These are phyloP conservation scores for Brachionus calyciflorus DNA, from an alignment of 1,140 invertebrate genomes.

Conservation along the genomic window DNA sequence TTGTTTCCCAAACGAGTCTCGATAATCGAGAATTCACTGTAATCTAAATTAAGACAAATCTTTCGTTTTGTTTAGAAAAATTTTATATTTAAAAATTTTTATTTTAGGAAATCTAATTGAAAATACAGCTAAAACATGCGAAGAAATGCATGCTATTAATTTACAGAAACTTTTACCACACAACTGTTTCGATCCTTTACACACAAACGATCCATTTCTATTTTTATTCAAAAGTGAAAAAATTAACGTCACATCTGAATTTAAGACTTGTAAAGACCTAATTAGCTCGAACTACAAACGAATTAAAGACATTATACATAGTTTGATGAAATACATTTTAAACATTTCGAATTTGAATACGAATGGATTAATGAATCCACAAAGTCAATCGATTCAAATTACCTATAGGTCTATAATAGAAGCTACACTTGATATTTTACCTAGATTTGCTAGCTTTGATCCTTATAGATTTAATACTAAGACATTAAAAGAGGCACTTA, in stretches of 20 bases:
- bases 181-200: conserved; percentile 36
- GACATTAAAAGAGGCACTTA: background rate
- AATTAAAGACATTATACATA: background rate
- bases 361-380: background rate
- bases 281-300: background rate
- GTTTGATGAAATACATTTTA: background rate
- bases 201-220: conserved; percentile 27
- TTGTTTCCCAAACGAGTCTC: too few species aligned
- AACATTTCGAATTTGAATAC: conserved; percentile 23
- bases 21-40: too few species aligned
- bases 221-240: conserved; percentile 38
- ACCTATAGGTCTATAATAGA: background rate
- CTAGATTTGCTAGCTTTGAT: conserved; percentile 7
- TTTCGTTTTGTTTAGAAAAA: too few species aligned
- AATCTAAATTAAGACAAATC: too few species aligned
- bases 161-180: conserved; percentile 32
- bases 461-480: conserved; percentile 23
- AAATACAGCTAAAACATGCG: conserved; percentile 19
- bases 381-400: background rate
- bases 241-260: conserved; percentile 18
- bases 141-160: conserved; percentile 32
- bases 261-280: conserved; percentile 23
- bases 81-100: too few species aligned
- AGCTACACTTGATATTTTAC: conserved; percentile 5
- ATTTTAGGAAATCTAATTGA: background rate